These are phyloP conservation scores for Scaptomyza polygonia DNA, from an alignment of 2,888 invertebrate genomes.

Conservation along the genomic window DNA sequence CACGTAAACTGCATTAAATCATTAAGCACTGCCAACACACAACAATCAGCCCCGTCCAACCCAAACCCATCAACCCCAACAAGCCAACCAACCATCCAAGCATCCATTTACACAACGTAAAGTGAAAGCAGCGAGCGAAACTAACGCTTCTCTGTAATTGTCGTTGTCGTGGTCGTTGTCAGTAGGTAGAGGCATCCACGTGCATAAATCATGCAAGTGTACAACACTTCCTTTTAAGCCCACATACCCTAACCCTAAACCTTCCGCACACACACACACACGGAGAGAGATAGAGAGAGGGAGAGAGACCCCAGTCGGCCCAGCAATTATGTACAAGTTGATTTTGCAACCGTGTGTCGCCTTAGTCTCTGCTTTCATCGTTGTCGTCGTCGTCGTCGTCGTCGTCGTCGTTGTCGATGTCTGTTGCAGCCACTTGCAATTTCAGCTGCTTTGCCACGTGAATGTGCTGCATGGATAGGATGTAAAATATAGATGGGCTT, in stretches of 20 bases:
- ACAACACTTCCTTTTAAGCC: constrained; percentile 27
- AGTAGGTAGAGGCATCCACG: constrained; percentile 45
- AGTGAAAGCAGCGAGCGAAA: constrained; percentile 21
- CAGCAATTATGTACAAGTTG: constrained; percentile 64
- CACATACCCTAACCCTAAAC: not conserved
- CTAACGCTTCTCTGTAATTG: constrained; percentile 33
- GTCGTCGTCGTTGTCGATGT: constrained; percentile 31
- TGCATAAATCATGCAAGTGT: constrained; percentile 63
- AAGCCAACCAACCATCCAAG: not conserved
- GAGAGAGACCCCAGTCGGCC: constrained; percentile 19
- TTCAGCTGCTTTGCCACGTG: constrained; percentile 72
- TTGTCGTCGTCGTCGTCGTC: constrained; percentile 43
- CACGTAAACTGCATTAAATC: constrained; percentile 69
- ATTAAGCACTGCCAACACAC: constrained; percentile 55
- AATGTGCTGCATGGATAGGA: constrained; percentile 34
- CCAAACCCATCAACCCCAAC: not conserved
- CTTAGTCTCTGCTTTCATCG: constrained; percentile 19
- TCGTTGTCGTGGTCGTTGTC: constrained; percentile 31
- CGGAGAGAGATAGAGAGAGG: not conserved
- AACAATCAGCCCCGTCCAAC: constrained; percentile 34
- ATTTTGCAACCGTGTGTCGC: constrained; percentile 51
- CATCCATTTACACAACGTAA: constrained; percentile 18
- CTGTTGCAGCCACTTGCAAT: constrained; percentile 70
- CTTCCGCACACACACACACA: not conserved
- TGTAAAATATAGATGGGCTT: constrained; percentile 52